Evolutionary conservation across 2,797 vertebrate genomes (phyloP).

Genomic region (Danio kyathit): DNA sequence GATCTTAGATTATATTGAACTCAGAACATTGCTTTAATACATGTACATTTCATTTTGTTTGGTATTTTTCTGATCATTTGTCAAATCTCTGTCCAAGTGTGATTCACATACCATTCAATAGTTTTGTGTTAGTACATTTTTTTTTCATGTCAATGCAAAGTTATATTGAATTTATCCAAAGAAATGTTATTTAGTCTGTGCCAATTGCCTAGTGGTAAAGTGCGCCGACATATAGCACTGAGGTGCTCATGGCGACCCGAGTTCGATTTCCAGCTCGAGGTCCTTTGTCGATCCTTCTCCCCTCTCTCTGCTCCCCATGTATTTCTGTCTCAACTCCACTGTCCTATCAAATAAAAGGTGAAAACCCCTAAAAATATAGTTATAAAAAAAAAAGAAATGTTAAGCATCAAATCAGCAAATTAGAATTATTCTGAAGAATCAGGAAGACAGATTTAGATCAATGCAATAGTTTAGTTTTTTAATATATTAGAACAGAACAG

Average conservation of each 20-base stretch:
- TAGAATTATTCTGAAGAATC: neutral
- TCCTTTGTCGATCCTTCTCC: too few species aligned
- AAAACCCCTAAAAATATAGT: too few species aligned
- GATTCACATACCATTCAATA: neutral
- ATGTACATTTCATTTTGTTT: neutral
- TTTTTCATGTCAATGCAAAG: neutral
- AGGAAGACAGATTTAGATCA: neutral
- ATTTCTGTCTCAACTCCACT: too few species aligned
- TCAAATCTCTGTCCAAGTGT: neutral
- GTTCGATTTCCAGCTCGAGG: too few species aligned
- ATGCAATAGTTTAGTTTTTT: too few species aligned
- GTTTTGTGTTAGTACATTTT: neutral
- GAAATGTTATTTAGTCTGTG: neutral
- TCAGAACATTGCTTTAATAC: neutral
- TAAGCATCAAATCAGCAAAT: neutral
- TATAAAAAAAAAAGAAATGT: neutral
- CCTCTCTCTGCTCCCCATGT: too few species aligned
- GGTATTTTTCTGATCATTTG: conserved; percentile 2
- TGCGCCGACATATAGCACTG: too few species aligned
- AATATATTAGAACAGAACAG: too few species aligned
- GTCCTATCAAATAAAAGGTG: too few species aligned
- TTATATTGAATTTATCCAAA: neutral
- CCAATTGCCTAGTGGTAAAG: too few species aligned
- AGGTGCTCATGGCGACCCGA: too few species aligned
- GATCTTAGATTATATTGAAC: neutral